These are phyloP conservation scores for Scatophagus argus DNA, from an alignment of 2,113 vertebrate genomes.

Conservation along the genomic window DNA sequence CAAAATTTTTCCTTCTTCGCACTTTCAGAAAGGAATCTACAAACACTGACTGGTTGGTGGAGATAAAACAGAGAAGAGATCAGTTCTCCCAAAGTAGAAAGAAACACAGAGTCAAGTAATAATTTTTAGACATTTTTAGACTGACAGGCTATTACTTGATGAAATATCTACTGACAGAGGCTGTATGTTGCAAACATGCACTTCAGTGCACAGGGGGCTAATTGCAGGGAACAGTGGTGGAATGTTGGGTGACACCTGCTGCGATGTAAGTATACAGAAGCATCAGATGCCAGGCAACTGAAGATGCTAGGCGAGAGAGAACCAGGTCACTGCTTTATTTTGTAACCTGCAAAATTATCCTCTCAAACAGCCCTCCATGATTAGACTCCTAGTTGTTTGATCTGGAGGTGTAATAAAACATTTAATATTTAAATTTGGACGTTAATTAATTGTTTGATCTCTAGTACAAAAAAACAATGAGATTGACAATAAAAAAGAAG, in stretches of 20 bases:
- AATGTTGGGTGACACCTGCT: constrained; percentile 48
- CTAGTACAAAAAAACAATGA: not conserved
- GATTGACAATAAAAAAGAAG: constrained; percentile 1
- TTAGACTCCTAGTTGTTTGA: constrained; percentile 9
- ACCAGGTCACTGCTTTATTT: constrained; percentile 52
- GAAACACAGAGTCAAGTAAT: not conserved
- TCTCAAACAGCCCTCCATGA: constrained; percentile 10
- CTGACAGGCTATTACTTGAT: constrained; percentile 43
- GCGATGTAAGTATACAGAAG: constrained; percentile 29
- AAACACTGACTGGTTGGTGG: not conserved
- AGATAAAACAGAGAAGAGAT: not conserved
- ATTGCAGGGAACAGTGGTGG: constrained; percentile 53
- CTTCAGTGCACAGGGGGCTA: constrained; percentile 56
- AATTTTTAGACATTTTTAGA: constrained; percentile 47
- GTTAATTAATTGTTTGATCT: not conserved
- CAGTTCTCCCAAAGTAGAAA: not conserved
- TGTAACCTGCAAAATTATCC: constrained; percentile 25
- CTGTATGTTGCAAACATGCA: constrained; percentile 24
- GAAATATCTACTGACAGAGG: constrained; percentile 27
- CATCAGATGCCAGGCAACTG: constrained; percentile 29
- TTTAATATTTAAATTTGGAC: not conserved
- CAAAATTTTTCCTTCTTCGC: not conserved
- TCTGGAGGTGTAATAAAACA: not conserved
- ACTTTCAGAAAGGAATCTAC: not conserved
- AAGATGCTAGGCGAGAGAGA: constrained; percentile 36